These are phyloP conservation scores for Anthophora plumipes DNA, from an alignment of 2,888 invertebrate genomes.

Conservation along the genomic window DNA sequence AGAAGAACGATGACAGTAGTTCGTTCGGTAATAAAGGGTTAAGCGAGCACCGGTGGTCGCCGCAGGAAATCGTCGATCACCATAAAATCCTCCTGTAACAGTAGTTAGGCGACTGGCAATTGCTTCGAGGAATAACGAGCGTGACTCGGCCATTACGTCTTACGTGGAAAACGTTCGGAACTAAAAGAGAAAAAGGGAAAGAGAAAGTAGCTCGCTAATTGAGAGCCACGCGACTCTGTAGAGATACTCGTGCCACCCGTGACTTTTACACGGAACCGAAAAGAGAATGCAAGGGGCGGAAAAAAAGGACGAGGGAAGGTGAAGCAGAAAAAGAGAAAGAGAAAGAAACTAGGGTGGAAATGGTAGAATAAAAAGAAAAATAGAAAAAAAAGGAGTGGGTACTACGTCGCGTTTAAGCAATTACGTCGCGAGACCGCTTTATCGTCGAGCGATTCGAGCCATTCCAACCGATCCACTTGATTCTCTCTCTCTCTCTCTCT, in stretches of 20 bases:
- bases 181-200: no score
- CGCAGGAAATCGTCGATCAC: slow-evolving; percentile 61
- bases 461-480: slow-evolving; percentile 21
- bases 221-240: neutral
- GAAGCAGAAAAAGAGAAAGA: neutral
- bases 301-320: no score
- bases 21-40: slow-evolving; percentile 62
- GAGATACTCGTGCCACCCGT: neutral
- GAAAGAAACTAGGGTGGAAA: neutral
- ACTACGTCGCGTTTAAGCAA: slow-evolving; percentile 17
- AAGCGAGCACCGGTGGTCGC: neutral
- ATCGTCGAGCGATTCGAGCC: slow-evolving; percentile 13
- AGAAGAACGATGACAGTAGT: slow-evolving; percentile 47
- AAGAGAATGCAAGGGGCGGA: neutral
- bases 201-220: neutral
- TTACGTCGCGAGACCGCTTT: slow-evolving; percentile 11
- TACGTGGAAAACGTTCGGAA: neutral
- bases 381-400: neutral
- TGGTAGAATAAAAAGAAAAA: no score
- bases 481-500: neutral
- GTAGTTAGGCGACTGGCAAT: slow-evolving; percentile 38
- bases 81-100: slow-evolving; percentile 59
- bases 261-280: neutral
- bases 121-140: slow-evolving; percentile 49
- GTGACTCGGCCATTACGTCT: slow-evolving; percentile 15